Conservation (phyloP, 2,113 vertebrate species). For the Odocoileus virginianus region DNA sequence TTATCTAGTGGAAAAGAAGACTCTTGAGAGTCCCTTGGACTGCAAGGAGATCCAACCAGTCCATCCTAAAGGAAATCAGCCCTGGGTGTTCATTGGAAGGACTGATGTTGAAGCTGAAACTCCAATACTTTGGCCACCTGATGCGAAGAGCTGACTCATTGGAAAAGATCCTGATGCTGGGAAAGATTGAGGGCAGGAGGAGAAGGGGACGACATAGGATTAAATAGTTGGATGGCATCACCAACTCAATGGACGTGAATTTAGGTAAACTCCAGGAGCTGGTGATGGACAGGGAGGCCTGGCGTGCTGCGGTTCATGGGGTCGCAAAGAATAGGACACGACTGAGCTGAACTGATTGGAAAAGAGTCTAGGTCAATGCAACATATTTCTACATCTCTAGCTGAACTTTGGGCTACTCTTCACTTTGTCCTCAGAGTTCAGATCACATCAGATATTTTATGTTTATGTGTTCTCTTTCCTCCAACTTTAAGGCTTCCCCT, state of each 20-base stretch:
- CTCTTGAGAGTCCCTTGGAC: neutral
- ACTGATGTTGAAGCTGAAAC: neutral
- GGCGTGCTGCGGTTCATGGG: neutral
- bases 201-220: neutral
- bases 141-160: accelerated
- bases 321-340: neutral
- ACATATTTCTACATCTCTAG: neutral
- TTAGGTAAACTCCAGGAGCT: neutral
- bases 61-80: neutral
- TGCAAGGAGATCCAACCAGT: neutral
- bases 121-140: neutral
- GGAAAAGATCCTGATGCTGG: neutral
- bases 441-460: neutral
- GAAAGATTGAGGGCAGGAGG: neutral
- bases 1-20: neutral
- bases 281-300: neutral
- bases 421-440: neutral
- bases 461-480: neutral
- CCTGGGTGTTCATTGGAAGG: neutral
- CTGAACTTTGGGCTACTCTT: neutral
- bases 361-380: neutral
- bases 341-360: neutral
- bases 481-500: neutral
- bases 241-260: neutral
- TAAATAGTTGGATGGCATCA: neutral